Evolutionary conservation across 53 echinoderm and acorn worm genomes (phyloP).

Genomic region (Pentamera pediparva): DNA sequence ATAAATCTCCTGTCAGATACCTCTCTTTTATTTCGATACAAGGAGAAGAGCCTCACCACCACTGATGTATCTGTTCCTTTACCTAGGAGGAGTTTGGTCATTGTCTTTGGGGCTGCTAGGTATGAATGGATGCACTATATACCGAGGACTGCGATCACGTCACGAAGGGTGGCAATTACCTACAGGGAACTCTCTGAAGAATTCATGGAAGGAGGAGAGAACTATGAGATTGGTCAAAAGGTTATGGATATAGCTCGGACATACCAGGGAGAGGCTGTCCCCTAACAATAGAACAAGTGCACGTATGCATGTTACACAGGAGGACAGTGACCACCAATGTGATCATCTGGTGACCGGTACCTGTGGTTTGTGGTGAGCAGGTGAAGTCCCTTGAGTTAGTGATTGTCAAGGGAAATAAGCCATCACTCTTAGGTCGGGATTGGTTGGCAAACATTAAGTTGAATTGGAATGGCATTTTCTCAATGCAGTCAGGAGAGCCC

Average conservation of each 20-base stretch:
- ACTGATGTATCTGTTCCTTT: constrained; percentile 37
- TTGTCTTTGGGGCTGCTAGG: constrained; percentile 65
- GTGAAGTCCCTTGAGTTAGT: constrained; percentile 24
- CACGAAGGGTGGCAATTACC: constrained; percentile 77
- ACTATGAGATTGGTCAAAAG: constrained; percentile 46
- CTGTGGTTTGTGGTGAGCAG: constrained; percentile 29
- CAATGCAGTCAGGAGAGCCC: not conserved
- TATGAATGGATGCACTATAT: constrained; percentile 82
- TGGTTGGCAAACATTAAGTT: constrained; percentile 38
- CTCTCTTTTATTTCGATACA: constrained; percentile 31
- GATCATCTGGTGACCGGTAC: constrained; percentile 32
- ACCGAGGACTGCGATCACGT: constrained; percentile 59
- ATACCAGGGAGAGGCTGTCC: constrained; percentile 57
- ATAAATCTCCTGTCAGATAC: constrained; percentile 81
- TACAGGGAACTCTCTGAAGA: constrained; percentile 70
- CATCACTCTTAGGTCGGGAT: constrained; percentile 40
- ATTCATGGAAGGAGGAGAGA: constrained; percentile 61
- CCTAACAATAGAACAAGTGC: too few relatives aligned
- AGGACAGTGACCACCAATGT: too few relatives aligned
- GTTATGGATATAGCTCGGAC: constrained; percentile 61
- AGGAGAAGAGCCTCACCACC: not conserved
- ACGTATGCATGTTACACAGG: too few relatives aligned
- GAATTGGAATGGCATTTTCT: constrained; percentile 37
- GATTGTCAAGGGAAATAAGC: constrained; percentile 32
- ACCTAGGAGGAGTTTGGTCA: constrained; percentile 54